Percentiles rank a stretch among this genome's conserved stretches.
These are phyloP conservation scores for Oithona nana DNA, from an alignment of 2,888 invertebrate genomes.

Conservation along the genomic window DNA sequence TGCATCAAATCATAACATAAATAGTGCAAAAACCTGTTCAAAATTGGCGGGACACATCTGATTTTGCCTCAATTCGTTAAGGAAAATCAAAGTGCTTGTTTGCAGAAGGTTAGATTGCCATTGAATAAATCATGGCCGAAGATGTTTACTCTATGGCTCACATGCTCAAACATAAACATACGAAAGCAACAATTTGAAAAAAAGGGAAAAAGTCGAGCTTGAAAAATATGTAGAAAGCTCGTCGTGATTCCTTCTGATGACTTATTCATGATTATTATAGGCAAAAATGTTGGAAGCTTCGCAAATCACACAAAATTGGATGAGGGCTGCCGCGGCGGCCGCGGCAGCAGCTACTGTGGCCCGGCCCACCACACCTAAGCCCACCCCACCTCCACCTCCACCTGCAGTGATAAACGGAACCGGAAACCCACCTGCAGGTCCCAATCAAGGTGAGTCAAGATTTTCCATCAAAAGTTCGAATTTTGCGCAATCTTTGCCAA, in stretches of 20 bases:
- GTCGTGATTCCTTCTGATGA: no score
- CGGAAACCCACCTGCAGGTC: no score
- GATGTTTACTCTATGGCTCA: not conserved
- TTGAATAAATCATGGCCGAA: not conserved
- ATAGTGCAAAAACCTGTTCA: no score
- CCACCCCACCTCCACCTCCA: not conserved
- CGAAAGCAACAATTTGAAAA: not conserved
- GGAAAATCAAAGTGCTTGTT: not conserved
- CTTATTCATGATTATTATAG: slow-evolving; percentile 16
- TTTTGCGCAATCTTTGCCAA: no score
- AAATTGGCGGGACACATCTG: no score
- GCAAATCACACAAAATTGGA: slow-evolving; percentile 12
- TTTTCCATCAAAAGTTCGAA: no score
- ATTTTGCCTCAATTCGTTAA: not conserved
- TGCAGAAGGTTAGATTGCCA: not conserved
- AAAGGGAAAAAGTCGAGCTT: not conserved
- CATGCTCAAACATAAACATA: not conserved
- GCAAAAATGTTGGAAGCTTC: slow-evolving; percentile 16
- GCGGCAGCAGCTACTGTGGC: not conserved
- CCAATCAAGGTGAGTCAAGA: no score
- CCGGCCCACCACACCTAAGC: not conserved
- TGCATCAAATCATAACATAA: no score
- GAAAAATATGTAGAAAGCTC: not conserved
- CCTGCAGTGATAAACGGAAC: no score
- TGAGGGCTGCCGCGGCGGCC: slow-evolving; percentile 6